phyloP scores from a whole-genome alignment of 2,113 vertebrate genomes.

The Podiceps cristatus region DNA sequence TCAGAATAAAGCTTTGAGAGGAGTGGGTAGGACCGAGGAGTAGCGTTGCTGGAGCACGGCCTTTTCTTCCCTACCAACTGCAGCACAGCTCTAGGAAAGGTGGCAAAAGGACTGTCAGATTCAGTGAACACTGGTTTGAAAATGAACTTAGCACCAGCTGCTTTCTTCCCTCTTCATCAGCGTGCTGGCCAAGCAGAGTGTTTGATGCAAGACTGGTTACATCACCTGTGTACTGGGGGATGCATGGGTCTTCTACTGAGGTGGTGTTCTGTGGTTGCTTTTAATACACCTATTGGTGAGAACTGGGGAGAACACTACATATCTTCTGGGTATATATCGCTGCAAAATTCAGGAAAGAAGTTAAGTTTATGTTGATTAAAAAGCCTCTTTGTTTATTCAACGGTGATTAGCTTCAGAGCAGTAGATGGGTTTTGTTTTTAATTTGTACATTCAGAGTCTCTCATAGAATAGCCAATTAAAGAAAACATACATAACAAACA shows the following conservation, averaged over 20 bases:
- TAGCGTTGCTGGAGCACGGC: fast-evolving
- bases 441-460: background rate
- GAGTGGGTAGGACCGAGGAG: background rate
- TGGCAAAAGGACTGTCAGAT: background rate
- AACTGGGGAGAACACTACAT: background rate
- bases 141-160: background rate
- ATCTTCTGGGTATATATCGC: background rate
- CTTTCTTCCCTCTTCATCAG: background rate
- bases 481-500: background rate
- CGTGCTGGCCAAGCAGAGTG: background rate
- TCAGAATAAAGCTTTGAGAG: background rate
- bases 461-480: constrained; percentile 32
- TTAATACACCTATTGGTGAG: background rate
- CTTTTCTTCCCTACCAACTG: background rate
- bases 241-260: background rate
- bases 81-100: background rate
- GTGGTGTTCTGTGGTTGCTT: background rate
- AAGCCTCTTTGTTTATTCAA: constrained; percentile 57
- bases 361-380: constrained; percentile 51
- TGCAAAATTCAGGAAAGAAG: constrained; percentile 44
- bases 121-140: background rate
- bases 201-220: background rate
- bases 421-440: constrained; percentile 12
- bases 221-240: fast-evolving
- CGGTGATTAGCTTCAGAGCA: constrained; percentile 1